Percentiles rank a stretch among this genome's conserved stretches.
phyloP scores from a whole-genome alignment of 2,113 vertebrate genomes.

The Etheostoma cragini region DNA sequence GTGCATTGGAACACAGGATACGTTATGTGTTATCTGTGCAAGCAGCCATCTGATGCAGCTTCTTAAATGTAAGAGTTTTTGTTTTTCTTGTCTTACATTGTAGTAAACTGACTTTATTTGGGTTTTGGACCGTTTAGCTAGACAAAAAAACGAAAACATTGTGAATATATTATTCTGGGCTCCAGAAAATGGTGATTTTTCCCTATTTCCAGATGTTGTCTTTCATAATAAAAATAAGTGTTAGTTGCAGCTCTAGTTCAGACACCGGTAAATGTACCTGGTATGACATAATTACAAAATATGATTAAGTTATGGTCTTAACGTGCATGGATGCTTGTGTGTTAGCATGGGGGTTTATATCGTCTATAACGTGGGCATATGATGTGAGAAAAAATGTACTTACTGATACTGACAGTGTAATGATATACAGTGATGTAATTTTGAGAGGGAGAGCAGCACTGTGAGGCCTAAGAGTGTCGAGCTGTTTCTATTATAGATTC shows the following conservation, averaged over 20 bases:
- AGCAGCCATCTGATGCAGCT: neutral
- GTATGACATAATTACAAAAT: neutral
- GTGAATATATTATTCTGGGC: neutral
- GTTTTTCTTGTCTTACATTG: neutral
- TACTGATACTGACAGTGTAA: neutral
- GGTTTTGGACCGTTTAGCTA: neutral
- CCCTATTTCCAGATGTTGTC: neutral
- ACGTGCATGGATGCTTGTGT: neutral
- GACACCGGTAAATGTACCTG: neutral
- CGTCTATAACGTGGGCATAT: neutral
- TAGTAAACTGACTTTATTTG: neutral
- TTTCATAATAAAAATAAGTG: neutral
- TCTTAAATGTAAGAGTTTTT: neutral
- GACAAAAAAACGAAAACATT: neutral
- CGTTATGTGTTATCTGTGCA: neutral
- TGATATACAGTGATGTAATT: conserved; percentile 20
- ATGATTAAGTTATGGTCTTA: neutral
- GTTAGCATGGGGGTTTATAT: neutral
- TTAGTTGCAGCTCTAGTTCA: neutral
- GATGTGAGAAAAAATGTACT: conserved; percentile 2
- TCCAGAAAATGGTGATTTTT: neutral
- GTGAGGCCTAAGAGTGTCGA: neutral
- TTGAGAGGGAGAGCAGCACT: conserved; percentile 7
- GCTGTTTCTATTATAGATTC: conserved; percentile 39
- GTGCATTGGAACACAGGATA: neutral